phyloP scores from a whole-genome alignment of 1,140 invertebrate species.

The Drosophila mayri region DNA sequence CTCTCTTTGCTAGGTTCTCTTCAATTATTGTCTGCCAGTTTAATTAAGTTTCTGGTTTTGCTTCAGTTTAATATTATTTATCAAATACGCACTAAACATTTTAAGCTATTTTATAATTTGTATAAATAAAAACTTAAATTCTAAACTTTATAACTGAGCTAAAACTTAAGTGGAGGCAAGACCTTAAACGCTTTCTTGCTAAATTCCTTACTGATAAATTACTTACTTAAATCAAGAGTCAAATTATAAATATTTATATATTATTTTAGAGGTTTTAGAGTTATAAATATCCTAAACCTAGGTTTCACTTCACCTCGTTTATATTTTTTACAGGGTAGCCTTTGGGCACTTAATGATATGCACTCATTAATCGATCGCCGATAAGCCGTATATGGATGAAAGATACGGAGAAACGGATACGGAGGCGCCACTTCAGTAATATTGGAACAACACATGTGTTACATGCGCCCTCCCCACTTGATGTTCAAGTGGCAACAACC shows the following conservation, averaged over 20 bases:
- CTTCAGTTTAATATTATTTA: not conserved
- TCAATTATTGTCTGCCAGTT: not conserved
- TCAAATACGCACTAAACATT: too few relatives aligned
- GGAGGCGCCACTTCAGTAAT: constrained; percentile 24
- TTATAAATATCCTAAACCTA: not conserved
- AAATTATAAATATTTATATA: not conserved
- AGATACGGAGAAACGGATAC: constrained; percentile 20
- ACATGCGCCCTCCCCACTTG: constrained; percentile 2
- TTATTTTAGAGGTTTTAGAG: not conserved
- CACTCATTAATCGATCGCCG: constrained; percentile 17
- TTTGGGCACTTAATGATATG: constrained; percentile 31
- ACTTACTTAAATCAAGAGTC: too few relatives aligned
- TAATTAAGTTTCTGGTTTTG: not conserved
- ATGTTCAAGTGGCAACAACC: constrained; percentile 5
- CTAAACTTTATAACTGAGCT: not conserved
- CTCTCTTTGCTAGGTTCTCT: not conserved
- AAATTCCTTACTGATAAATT: too few relatives aligned
- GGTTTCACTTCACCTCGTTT: not conserved
- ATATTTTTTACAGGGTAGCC: not conserved
- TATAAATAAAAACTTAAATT: not conserved
- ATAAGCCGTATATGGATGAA: constrained; percentile 8
- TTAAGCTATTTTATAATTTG: not conserved
- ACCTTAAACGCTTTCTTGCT: not conserved
- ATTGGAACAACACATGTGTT: constrained; percentile 24
- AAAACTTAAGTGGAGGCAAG: not conserved